Evolutionary conservation across 1,140 invertebrate genomes (phyloP).

Genomic region (Rhyzopertha dominica): DNA sequence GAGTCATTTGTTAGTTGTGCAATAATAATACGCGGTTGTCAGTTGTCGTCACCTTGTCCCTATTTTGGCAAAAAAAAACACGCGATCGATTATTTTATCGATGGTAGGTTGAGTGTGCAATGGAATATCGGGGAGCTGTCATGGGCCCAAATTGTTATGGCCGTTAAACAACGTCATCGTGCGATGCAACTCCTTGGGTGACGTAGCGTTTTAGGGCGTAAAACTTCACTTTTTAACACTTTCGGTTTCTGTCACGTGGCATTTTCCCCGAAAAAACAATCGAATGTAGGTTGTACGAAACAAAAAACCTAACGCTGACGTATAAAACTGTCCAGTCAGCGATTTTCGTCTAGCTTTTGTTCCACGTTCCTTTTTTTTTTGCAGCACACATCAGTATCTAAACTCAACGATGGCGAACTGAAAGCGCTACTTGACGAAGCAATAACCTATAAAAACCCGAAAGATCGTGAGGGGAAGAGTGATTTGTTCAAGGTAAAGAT

Average conservation of each 20-base stretch:
- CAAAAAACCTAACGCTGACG: background rate
- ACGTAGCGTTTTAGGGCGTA: conserved; percentile 13
- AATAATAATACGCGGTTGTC: background rate
- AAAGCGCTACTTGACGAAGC: conserved; percentile 69
- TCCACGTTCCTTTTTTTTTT: conserved; percentile 15
- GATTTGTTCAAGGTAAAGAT: conserved; percentile 68
- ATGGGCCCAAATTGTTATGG: background rate
- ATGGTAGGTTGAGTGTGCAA: background rate
- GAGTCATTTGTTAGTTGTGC: conserved; percentile 8
- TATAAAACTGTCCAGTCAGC: background rate
- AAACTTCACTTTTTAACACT: conserved; percentile 4
- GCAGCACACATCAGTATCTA: conserved; percentile 41
- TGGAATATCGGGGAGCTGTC: background rate
- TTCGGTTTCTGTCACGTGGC: background rate
- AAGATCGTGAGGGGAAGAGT: conserved; percentile 71
- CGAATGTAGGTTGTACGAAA: background rate
- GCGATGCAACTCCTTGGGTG: conserved; percentile 1
- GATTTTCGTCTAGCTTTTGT: background rate
- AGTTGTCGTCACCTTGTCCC: conserved; percentile 2
- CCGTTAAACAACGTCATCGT: background rate
- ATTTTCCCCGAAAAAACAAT: background rate
- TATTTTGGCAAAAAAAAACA: too few species aligned
- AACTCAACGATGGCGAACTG: conserved; percentile 63
- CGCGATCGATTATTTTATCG: background rate
- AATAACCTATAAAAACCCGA: conserved; percentile 69